These are phyloP conservation scores for Corythaeola cristata DNA, from an alignment of 2,113 vertebrate genomes.

Conservation along the genomic window DNA sequence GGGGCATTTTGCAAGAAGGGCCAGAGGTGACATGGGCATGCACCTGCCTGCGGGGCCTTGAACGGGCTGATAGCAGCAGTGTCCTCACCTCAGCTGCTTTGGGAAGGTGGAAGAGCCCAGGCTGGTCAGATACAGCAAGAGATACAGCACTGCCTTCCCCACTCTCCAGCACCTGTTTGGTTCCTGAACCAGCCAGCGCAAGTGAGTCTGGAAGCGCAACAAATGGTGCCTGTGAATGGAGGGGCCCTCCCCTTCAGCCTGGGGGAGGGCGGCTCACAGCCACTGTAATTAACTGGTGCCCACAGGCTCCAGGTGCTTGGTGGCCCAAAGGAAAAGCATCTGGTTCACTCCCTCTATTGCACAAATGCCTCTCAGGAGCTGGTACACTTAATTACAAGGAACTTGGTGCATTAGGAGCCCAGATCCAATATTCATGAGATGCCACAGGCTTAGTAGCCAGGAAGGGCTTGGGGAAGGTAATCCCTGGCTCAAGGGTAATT, in stretches of 20 bases:
- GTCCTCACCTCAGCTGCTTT: neutral
- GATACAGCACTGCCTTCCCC: neutral
- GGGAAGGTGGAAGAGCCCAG: neutral
- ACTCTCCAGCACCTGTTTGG: neutral
- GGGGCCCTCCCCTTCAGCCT: neutral
- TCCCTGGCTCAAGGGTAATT: neutral
- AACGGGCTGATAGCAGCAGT: fast-evolving
- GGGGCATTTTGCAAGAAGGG: neutral
- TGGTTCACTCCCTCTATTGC: neutral
- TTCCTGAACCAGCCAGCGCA: neutral
- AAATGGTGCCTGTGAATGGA: neutral
- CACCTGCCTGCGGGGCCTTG: neutral
- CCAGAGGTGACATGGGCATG: neutral
- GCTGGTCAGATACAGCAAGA: neutral
- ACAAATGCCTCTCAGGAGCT: neutral
- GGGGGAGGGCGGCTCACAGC: neutral
- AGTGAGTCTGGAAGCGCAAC: neutral
- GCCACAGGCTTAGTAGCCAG: neutral
- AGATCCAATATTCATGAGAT: neutral
- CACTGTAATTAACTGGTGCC: neutral
- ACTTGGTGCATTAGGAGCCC: neutral
- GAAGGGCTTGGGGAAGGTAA: neutral
- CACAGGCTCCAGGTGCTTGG: neutral
- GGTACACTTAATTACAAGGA: neutral
- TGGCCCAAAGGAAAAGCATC: neutral